These are phyloP conservation scores for Sinocyclocheilus rhinocerous DNA, from an alignment of 2,113 vertebrate species.

Conservation along the genomic window DNA sequence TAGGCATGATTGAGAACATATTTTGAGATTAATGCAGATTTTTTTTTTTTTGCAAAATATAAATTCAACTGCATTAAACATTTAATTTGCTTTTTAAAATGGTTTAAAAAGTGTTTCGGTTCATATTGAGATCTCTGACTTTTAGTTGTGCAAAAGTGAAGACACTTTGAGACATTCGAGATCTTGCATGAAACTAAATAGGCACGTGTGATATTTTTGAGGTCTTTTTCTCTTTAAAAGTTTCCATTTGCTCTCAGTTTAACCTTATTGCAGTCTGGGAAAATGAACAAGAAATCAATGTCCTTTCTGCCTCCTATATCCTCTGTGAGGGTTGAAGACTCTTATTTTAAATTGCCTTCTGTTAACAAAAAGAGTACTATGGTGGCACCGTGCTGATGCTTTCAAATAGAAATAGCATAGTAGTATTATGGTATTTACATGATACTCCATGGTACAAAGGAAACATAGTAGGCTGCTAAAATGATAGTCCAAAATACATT, in stretches of 20 bases:
- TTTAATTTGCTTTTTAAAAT: neutral
- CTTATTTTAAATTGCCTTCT: neutral
- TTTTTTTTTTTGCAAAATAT: too few relatives aligned
- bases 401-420: neutral
- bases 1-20: too few relatives aligned
- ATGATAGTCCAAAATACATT: neutral
- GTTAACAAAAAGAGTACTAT: neutral
- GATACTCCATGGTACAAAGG: neutral
- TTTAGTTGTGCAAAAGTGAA: neutral
- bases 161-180: too few relatives aligned
- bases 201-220: too few relatives aligned
- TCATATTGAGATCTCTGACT: neutral
- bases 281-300: neutral
- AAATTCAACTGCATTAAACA: too few relatives aligned
- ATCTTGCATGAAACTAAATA: too few relatives aligned
- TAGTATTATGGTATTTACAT: too few relatives aligned
- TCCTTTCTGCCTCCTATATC: neutral
- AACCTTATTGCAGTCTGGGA: neutral
- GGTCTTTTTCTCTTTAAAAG: neutral
- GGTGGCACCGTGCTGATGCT: neutral
- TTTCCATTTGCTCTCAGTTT: neutral
- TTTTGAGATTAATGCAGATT: too few relatives aligned
- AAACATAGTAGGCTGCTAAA: neutral
- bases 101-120: neutral
- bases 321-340: neutral